phyloP scores from a whole-genome alignment of 2,888 invertebrate species.

The Lepidocyrtinus sp. region DNA sequence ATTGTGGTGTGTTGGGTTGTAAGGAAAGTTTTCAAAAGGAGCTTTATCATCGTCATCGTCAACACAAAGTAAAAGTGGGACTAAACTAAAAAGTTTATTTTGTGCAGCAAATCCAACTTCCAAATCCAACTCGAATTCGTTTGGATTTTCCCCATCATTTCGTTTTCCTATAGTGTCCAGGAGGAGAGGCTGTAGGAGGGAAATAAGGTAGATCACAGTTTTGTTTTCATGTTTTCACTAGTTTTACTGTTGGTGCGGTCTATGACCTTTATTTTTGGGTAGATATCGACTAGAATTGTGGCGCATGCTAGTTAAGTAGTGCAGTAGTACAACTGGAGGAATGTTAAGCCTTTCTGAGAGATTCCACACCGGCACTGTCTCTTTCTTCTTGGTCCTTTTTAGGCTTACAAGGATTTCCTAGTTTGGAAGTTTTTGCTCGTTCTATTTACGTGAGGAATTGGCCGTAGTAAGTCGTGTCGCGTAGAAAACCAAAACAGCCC shows the following conservation, averaged over 20 bases:
- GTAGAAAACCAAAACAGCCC: not conserved
- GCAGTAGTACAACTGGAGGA: not conserved
- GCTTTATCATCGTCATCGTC: constrained; percentile 12
- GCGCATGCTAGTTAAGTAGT: no score
- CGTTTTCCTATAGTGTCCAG: constrained; percentile 1
- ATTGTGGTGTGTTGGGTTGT: not conserved
- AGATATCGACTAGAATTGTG: no score
- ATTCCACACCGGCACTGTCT: not conserved
- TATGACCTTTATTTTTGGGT: constrained; percentile 51
- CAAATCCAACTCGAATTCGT: no score
- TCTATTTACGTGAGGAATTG: constrained; percentile 9
- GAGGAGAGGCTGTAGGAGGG: constrained; percentile 19
- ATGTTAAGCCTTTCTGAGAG: constrained; percentile 7
- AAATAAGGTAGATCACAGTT: constrained; percentile 41
- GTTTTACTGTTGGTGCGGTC: constrained; percentile 32
- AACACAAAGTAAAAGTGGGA: constrained; percentile 8
- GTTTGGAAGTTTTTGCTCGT: constrained; percentile 3
- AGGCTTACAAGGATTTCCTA: no score
- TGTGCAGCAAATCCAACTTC: no score
- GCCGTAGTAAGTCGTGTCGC: not conserved
- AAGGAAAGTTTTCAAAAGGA: constrained; percentile 18
- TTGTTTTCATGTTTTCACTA: constrained; percentile 12
- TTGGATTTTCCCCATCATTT: constrained; percentile 38
- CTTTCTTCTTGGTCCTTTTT: not conserved
- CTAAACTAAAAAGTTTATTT: constrained; percentile 13